Conservation (phyloP, 2,888 invertebrate genomes). For the Microchrysa polita region DNA sequence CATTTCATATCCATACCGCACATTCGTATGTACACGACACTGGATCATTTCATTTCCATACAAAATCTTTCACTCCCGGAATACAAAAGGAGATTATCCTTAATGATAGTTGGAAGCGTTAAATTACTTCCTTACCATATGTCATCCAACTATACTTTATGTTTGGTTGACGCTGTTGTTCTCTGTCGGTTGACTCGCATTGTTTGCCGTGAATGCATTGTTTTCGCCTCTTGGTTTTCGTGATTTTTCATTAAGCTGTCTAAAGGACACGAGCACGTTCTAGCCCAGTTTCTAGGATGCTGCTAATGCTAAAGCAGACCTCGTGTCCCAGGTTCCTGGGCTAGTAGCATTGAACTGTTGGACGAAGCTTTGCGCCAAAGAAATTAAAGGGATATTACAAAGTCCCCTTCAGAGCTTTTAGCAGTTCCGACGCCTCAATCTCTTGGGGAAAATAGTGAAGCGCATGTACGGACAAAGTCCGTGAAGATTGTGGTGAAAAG, state of each 20-base stretch:
- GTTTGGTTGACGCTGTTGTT: not conserved
- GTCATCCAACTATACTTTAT: constrained; percentile 13
- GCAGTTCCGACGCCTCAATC: not conserved
- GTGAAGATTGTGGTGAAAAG: constrained; percentile 22
- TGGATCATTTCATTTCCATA: not conserved
- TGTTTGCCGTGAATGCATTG: too few species aligned
- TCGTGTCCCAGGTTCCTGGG: not conserved
- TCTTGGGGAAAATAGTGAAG: not conserved
- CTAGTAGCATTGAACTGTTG: too few species aligned
- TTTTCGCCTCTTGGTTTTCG: not conserved
- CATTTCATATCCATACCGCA: not conserved
- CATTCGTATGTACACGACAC: too few species aligned
- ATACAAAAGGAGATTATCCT: constrained; percentile 6
- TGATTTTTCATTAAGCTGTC: not conserved
- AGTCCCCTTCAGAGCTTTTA: too few species aligned
- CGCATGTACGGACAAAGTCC: not conserved
- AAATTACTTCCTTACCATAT: not conserved
- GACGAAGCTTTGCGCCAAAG: too few species aligned
- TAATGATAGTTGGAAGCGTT: not conserved
- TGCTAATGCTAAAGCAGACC: not conserved
- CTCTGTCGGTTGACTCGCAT: not conserved
- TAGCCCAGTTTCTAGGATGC: not conserved
- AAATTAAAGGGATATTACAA: too few species aligned
- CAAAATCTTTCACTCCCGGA: not conserved
- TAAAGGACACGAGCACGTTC: not conserved